phyloP scores from a whole-genome alignment of 1,140 invertebrate genomes.

The Magallana angulata region DNA sequence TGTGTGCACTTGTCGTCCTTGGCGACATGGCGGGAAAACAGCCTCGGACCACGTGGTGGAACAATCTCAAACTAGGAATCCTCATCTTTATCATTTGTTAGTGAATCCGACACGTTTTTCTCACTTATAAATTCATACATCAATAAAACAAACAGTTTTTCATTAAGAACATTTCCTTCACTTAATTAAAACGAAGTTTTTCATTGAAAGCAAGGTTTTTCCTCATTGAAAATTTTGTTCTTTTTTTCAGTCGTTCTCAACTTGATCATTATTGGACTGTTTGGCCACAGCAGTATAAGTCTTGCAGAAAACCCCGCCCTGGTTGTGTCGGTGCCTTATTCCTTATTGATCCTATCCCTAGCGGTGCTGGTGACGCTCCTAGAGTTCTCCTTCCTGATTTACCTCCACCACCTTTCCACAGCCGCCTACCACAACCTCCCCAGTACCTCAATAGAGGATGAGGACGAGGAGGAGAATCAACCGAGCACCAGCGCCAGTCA shows the following conservation, averaged over 20 bases:
- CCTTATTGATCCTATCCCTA: not conserved
- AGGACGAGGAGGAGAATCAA: not conserved
- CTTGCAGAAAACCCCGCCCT: not conserved
- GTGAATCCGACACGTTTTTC: not conserved
- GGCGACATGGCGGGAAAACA: constrained; percentile 10
- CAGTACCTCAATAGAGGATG: not conserved
- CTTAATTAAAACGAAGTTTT: no score
- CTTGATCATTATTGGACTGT: not conserved
- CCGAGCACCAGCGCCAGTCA: constrained; percentile 9
- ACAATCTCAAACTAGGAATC: constrained; percentile 16
- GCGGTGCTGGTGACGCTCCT: not conserved
- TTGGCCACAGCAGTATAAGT: constrained; percentile 17
- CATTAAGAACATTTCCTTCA: no score
- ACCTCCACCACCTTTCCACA: not conserved
- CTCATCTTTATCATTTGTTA: constrained; percentile 19
- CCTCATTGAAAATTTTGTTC: no score
- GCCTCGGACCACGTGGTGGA: not conserved
- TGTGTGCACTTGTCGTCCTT: not conserved
- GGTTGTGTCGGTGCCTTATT: not conserved
- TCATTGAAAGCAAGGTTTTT: no score
- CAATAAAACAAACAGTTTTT: no score
- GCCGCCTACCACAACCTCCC: not conserved
- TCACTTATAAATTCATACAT: no score
- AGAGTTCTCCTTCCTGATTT: constrained; percentile 9
- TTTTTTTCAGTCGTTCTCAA: not conserved